These are phyloP conservation scores for Rhinoraja longicauda DNA, from an alignment of 2,797 vertebrate species.

Conservation along the genomic window DNA sequence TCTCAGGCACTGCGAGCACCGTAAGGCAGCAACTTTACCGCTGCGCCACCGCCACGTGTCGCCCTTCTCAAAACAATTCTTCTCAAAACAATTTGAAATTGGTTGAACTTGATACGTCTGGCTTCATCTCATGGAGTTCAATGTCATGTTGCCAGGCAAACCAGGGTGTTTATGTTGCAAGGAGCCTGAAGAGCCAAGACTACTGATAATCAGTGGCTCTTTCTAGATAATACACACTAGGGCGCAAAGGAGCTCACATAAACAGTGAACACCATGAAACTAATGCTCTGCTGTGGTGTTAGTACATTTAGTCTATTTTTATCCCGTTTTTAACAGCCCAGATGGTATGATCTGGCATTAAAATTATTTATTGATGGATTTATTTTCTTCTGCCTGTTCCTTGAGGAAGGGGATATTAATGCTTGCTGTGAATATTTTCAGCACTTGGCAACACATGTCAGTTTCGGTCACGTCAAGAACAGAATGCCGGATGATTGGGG, in stretches of 20 bases:
- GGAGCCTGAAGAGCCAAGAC: not conserved
- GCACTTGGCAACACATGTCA: constrained; percentile 2
- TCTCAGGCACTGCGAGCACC: too few species aligned
- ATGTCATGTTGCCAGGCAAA: not conserved
- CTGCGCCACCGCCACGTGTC: too few species aligned
- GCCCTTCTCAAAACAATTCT: too few species aligned
- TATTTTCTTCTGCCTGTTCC: not conserved
- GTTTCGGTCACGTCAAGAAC: not conserved
- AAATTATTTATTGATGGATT: constrained; percentile 28
- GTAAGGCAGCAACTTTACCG: too few species aligned
- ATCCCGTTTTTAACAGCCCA: constrained; percentile 8
- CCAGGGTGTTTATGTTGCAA: not conserved
- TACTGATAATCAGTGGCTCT: not conserved
- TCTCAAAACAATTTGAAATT: not conserved
- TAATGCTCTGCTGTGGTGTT: not conserved
- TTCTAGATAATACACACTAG: not conserved
- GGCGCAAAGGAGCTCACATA: not conserved
- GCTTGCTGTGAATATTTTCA: not conserved
- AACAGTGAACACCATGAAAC: not conserved
- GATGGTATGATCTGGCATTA: not conserved
- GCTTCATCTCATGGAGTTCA: not conserved
- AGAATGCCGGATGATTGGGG: not conserved
- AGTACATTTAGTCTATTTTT: constrained; percentile 25
- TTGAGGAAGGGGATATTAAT: not conserved
- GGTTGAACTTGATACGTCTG: not conserved